phyloP scores from a whole-genome alignment of 1,140 invertebrate genomes.

The Dendroctonus ponderosae region DNA sequence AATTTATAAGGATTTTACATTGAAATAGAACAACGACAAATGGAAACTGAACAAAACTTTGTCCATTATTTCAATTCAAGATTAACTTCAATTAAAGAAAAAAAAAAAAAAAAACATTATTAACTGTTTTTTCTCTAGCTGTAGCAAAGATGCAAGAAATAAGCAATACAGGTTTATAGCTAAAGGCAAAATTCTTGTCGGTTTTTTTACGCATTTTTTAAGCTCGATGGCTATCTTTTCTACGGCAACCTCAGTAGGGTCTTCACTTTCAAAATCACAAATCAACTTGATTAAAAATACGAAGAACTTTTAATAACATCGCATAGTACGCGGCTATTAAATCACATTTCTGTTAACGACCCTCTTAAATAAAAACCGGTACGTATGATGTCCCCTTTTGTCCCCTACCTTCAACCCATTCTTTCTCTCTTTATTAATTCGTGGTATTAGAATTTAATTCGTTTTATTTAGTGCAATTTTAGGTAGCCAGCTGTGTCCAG shows the following conservation, averaged over 20 bases:
- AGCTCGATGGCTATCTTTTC: not conserved
- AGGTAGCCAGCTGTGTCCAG: constrained; percentile 1
- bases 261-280: not conserved
- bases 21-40: no score
- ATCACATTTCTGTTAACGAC: not conserved
- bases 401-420: constrained; percentile 6
- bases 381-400: not conserved
- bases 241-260: not conserved
- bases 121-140: no score
- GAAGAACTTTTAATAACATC: not conserved
- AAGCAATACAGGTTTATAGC: no score
- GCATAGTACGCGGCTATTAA: not conserved
- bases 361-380: not conserved
- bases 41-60: no score
- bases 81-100: no score
- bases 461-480: constrained; percentile 1
- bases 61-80: no score
- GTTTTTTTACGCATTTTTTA: no score
- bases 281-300: not conserved
- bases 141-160: no score
- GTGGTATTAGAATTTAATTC: constrained; percentile 1
- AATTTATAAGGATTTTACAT: no score
- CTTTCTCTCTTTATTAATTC: not conserved
- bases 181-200: no score
- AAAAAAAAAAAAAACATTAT: no score